A percentile compares a stretch with the other conserved stretches of the same genome.
These are phyloP conservation scores for Pegoplata infirma DNA, from an alignment of 2,888 invertebrate genomes.

Conservation along the genomic window DNA sequence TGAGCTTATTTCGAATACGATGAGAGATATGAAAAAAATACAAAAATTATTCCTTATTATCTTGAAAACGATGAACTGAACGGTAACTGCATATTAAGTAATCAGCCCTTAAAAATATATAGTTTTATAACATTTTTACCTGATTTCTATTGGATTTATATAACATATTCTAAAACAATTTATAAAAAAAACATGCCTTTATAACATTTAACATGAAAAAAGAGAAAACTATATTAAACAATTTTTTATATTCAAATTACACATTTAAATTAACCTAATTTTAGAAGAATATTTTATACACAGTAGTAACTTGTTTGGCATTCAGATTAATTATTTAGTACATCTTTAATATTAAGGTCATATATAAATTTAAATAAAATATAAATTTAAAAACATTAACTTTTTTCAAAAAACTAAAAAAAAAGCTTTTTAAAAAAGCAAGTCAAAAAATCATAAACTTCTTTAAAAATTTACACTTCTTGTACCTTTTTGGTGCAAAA, in stretches of 20 bases:
- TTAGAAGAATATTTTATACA: neutral
- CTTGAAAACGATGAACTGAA: no score
- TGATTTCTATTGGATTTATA: neutral
- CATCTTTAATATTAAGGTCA: neutral
- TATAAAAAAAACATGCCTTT: conserved; percentile 16
- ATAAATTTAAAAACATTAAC: neutral
- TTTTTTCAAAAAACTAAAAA: neutral
- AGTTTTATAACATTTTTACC: neutral
- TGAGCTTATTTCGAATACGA: no score
- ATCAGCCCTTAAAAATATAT: no score
- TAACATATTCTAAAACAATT: conserved; percentile 1
- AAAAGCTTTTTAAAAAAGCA: conserved; percentile 15
- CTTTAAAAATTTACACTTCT: conserved; percentile 16
- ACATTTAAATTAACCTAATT: neutral
- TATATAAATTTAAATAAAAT: conserved; percentile 9
- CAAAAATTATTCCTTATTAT: no score
- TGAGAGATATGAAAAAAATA: no score
- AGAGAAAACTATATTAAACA: neutral
- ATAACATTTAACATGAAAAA: neutral
- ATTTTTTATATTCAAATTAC: neutral
- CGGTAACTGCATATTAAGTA: no score
- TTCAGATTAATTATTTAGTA: neutral
- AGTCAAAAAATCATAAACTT: neutral
- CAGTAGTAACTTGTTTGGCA: conserved; percentile 4
- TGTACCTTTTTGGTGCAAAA: conserved; percentile 28